Conservation (phyloP, 2,888 invertebrate genomes). For the Coelopa pilipes region DNA sequence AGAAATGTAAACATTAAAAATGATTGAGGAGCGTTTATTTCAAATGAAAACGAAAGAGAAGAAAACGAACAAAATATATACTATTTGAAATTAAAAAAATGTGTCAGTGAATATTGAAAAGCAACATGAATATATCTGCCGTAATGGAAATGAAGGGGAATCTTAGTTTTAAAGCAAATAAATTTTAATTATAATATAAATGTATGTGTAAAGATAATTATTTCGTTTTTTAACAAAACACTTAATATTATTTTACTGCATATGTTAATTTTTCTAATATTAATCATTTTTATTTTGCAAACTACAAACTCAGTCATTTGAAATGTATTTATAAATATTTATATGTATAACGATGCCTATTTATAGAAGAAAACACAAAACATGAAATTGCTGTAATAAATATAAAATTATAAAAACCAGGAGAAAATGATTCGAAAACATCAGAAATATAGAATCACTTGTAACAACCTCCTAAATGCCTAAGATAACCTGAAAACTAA, state of each 20-base stretch:
- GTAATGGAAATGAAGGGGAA: slow-evolving; percentile 4
- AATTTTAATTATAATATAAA: background rate
- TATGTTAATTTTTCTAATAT: slow-evolving; percentile 2
- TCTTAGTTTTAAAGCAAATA: slow-evolving; percentile 15
- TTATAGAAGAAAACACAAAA: slow-evolving; percentile 12
- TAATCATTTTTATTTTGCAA: slow-evolving; percentile 26
- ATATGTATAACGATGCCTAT: background rate
- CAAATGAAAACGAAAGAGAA: slow-evolving; percentile 30
- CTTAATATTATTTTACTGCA: background rate
- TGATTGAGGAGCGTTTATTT: slow-evolving; percentile 36
- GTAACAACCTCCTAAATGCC: background rate
- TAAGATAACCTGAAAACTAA: background rate
- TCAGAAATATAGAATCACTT: background rate
- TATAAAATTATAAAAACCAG: slow-evolving; percentile 8
- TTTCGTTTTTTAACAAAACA: slow-evolving; percentile 7
- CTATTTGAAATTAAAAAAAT: slow-evolving; percentile 35
- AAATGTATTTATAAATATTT: slow-evolving; percentile 29
- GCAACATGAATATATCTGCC: slow-evolving; percentile 19
- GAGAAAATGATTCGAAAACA: background rate
- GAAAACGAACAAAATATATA: slow-evolving; percentile 34
- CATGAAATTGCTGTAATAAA: slow-evolving; percentile 8
- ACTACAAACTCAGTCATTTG: slow-evolving; percentile 11
- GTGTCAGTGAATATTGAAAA: slow-evolving; percentile 20
- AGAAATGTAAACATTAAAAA: slow-evolving; percentile 39
- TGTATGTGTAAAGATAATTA: slow-evolving; percentile 18